phyloP scores from a whole-genome alignment of 2,797 vertebrate genomes.

The Tragelaphus eurycerus region DNA sequence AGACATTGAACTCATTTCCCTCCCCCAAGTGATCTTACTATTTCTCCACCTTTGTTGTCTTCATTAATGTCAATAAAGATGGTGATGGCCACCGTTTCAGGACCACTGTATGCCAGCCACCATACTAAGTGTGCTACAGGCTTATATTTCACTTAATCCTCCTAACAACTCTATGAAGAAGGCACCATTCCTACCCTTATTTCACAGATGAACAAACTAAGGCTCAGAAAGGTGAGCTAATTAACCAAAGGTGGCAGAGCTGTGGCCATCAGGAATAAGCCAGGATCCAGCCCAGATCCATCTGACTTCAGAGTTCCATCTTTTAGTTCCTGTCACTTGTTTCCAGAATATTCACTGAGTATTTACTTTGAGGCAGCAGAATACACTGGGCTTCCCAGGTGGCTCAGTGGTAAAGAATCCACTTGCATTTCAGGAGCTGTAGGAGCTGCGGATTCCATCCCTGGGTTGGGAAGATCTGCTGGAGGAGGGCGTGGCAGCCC shows the following conservation, averaged over 20 bases:
- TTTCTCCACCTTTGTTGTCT: background rate
- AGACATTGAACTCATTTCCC: background rate
- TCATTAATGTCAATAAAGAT: background rate
- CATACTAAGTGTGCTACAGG: background rate
- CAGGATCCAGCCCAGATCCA: background rate
- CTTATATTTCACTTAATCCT: background rate
- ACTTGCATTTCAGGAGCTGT: rapidly evolving
- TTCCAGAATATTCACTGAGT: background rate
- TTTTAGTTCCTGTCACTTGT: background rate
- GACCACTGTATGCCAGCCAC: background rate
- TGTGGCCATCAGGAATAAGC: background rate
- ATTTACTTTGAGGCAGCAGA: background rate
- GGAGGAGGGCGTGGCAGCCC: background rate
- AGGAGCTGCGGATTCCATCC: background rate
- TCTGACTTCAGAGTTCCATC: background rate
- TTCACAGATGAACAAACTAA: background rate
- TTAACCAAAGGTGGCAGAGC: background rate
- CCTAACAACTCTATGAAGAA: background rate
- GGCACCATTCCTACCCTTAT: background rate
- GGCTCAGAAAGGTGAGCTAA: background rate
- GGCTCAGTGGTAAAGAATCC: background rate
- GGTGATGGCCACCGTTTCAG: background rate
- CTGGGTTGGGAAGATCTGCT: rapidly evolving
- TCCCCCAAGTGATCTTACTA: background rate
- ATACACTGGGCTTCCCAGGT: background rate